phyloP scores from a whole-genome alignment of 2,113 vertebrate species.

The Lampris megalopsis region DNA sequence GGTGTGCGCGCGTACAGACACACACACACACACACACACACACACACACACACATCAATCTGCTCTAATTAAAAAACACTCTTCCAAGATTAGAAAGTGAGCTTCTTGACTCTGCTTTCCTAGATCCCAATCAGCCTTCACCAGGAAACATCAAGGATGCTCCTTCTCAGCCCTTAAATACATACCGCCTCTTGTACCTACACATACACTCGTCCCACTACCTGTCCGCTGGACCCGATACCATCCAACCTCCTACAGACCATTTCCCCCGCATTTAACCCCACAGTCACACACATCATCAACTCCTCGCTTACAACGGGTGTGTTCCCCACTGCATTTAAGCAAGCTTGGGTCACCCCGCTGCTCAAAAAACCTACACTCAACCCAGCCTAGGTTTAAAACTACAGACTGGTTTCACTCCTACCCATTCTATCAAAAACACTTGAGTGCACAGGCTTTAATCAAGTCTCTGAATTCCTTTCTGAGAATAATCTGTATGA shows the following conservation, averaged over 20 bases:
- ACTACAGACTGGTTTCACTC: constrained; percentile 17
- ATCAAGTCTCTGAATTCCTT: no score
- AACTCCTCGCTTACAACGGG: no score
- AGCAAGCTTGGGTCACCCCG: no score
- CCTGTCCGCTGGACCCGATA: no score
- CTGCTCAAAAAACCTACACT: no score
- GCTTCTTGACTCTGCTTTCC: constrained; percentile 52
- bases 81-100: constrained; percentile 28
- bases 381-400: no score
- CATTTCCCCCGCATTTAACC: no score
- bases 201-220: constrained; percentile 21
- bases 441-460: not conserved
- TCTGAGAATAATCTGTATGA: no score
- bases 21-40: constrained; percentile 39
- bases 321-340: no score
- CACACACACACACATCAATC: constrained; percentile 50
- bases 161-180: constrained; percentile 21
- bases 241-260: no score
- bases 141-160: constrained; percentile 35
- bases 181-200: constrained; percentile 17
- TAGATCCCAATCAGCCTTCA: constrained; percentile 49
- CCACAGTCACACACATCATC: no score
- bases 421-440: constrained; percentile 23
- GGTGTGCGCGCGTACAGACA: constrained; percentile 25
- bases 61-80: constrained; percentile 68